Percentiles rank a stretch among this genome's conserved stretches.
These are phyloP conservation scores for Dascillus cervinus DNA, from an alignment of 2,888 invertebrate genomes.

Conservation along the genomic window DNA sequence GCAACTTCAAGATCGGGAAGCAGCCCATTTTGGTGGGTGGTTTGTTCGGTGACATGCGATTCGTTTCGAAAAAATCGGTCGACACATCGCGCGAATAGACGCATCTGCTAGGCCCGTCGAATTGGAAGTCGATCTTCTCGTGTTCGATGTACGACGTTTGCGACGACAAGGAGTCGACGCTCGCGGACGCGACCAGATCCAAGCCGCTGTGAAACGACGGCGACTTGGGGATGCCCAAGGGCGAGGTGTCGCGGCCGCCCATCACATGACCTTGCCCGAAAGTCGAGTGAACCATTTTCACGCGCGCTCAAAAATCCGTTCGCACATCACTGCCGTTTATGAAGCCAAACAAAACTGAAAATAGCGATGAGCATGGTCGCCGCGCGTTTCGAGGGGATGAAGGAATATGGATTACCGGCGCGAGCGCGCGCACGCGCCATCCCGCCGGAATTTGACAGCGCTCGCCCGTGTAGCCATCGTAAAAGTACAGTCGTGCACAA, in stretches of 20 bases:
- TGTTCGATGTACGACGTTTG: slow-evolving; percentile 20
- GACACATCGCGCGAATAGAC: slow-evolving; percentile 8
- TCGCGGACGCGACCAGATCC: slow-evolving; percentile 65
- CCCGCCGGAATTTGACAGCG: too few relatives aligned
- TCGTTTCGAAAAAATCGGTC: slow-evolving; percentile 8
- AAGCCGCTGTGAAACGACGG: slow-evolving; percentile 83
- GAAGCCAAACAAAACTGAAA: too few relatives aligned
- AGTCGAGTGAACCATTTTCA: slow-evolving; percentile 40
- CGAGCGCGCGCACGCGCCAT: too few relatives aligned
- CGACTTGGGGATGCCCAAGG: slow-evolving; percentile 75
- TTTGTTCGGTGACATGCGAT: slow-evolving; percentile 2
- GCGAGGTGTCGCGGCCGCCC: slow-evolving; percentile 44
- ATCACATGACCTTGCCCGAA: slow-evolving; percentile 40
- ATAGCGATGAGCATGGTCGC: too few relatives aligned
- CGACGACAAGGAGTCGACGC: slow-evolving; percentile 21
- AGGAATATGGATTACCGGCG: too few relatives aligned
- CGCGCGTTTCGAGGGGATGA: too few relatives aligned
- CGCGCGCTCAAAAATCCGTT: slow-evolving; percentile 11
- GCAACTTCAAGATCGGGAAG: slow-evolving; percentile 20
- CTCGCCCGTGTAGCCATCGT: too few relatives aligned
- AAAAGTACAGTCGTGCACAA: too few relatives aligned
- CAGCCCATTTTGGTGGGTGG: slow-evolving; percentile 6
- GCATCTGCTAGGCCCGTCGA: slow-evolving; percentile 16
- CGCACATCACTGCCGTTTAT: too few relatives aligned
- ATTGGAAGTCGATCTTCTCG: slow-evolving; percentile 7